A percentile compares a stretch with the other conserved stretches of the same genome.
Evolutionary conservation across 2,888 invertebrate genomes (phyloP).

Genomic region (Trachelus troglodyta): DNA sequence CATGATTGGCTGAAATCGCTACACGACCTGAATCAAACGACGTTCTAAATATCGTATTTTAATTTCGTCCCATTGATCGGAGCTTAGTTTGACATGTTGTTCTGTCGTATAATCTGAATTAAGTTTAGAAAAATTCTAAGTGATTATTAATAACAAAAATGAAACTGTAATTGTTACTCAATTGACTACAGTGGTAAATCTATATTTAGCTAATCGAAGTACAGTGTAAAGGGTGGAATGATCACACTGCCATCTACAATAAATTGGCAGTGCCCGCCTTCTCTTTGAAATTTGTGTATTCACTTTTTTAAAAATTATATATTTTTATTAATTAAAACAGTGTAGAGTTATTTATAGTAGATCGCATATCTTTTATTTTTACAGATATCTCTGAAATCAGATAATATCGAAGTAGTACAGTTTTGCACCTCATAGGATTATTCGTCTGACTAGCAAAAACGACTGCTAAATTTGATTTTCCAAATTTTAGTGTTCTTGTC

Average conservation of each 20-base stretch:
- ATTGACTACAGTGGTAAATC: constrained; percentile 57
- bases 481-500: background rate
- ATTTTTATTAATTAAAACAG: background rate
- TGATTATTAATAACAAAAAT: background rate
- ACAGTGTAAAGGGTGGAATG: constrained; percentile 35
- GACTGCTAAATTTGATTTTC: background rate
- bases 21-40: constrained; percentile 62
- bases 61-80: background rate
- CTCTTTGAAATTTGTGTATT: background rate
- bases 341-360: background rate
- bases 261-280: background rate
- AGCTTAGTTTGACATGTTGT: background rate
- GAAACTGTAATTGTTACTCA: background rate
- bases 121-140: background rate
- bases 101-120: background rate
- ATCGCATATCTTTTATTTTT: background rate
- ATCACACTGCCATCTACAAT: constrained; percentile 12
- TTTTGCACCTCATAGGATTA: background rate
- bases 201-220: constrained; percentile 59
- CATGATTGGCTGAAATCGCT: constrained; percentile 69
- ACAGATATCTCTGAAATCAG: background rate
- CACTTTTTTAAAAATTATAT: background rate
- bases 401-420: background rate
- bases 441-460: background rate
- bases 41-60: constrained; percentile 41